Evolutionary conservation across 2,797 vertebrate genomes (phyloP), one percentile per base, ranked within the genome.

Genomic region (Glossophaga mutica): DNA sequence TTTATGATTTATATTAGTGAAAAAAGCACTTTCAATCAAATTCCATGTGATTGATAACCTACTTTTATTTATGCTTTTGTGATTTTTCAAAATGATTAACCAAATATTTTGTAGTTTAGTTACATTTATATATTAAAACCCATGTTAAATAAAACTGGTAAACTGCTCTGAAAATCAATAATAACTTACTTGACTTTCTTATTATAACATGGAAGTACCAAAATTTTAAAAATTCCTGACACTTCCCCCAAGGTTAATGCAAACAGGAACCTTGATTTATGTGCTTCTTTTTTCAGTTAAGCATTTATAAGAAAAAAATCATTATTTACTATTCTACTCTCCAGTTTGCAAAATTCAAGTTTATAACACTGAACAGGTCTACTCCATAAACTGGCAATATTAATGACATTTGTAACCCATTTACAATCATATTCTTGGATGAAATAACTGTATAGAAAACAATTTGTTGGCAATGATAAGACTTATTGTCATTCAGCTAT

Each of bases 371-470:
- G 39, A 97, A 46, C 59, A 94, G 87, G 59, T 55, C 19, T 32
- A 65, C 42, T 91, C 24, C 73, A 95, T 18, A 67, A 95, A 71
- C 67, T 74, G 46, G 26, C 44, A 83, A 11, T 76, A 90, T 42
- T 65, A 29, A 29, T 89, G 34, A 89, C 26, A 50, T 86, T 79
- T 77, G 55, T 52, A 94, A 90, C 88, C 37, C 39, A 37, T 39
- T 94, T 96, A 79, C 74, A 94, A 79, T 87, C 32, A 91, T 91
- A 89, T 59, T 94, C 48, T 85, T 55, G 46, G 22, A 83, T 77
- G 57, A 95, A 94, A 89, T 77, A 93, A 79, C 67, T 87, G 55
- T 50, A 87, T 55, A 16, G n/a, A 46, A 93, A 87, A 46, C 34
- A 91, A 88, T 59, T 74, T 94, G 78, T 95, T 55, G 91, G 24